Evolutionary conservation across 1,140 invertebrate species (phyloP), one percentile per base, ranked within the genome.

Genomic region (Drosophila varians): DNA sequence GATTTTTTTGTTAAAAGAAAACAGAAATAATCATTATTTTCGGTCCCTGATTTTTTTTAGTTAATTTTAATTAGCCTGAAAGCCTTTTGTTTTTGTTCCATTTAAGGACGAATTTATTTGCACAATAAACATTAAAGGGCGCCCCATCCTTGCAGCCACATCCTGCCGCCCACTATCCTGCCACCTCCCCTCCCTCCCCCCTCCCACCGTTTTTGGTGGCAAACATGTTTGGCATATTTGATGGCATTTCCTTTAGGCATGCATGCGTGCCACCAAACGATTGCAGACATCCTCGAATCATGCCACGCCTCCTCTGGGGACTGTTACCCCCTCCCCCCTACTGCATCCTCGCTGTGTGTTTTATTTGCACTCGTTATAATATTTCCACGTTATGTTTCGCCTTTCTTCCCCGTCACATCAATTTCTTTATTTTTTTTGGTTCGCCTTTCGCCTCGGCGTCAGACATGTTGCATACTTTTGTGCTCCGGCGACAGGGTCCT

Each of bases 221-320:
- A 65, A 74, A 86, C 82, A 86, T 87, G 80, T 77, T 80, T 86
- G 82, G 80, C 80, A 86, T 86, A 86, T 86, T 86, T 86, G 80
- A 86, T 86, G 80, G 80, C 73, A 86, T 87, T 86, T 78, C 84
- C 69, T 86, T 87, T 56, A 60, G 79, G 69, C 70, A 77, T 83
- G 74, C 74, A 77, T 61, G 74, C 74, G 74, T 79, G 51, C 76
- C 47, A 71, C 46, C 60, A 72, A 71, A 73, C 56, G 56, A 73
- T 48, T 62, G 58, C 70, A 66, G 60, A 43, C 52, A 34, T 64
- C 28, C 43, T 61, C 42, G 56, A 43, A 34, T 26, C 14, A 11
- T 7, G 0, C 1, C n/a, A 9, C 16, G 4, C 28, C n/a, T 19
- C 3, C 18, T 14, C 11, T 5, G 26, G 26, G 26, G 26, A 8